Conservation (phyloP, 2,888 invertebrate genomes). For the Tuberolachnus salignus region DNA sequence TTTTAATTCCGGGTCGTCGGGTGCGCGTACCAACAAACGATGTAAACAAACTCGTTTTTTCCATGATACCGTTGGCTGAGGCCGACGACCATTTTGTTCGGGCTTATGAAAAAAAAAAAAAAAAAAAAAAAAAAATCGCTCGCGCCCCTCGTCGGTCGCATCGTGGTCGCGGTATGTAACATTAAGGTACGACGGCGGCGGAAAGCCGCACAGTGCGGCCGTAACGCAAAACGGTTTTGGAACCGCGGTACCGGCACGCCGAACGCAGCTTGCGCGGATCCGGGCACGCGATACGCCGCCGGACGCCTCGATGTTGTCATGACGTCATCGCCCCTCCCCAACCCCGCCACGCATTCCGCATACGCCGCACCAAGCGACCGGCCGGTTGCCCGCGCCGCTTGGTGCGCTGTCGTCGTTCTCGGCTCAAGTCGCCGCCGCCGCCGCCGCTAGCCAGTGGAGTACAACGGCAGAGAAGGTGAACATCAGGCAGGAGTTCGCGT, state of each 20-base stretch:
- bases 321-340: neutral
- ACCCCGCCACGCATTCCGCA: neutral
- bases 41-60: constrained; percentile 53
- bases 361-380: neutral
- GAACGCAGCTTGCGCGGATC: neutral
- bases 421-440: neutral
- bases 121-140: constrained; percentile 24
- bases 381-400: neutral
- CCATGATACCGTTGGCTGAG: constrained; percentile 25
- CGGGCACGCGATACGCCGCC: no score
- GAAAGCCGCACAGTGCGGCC: neutral
- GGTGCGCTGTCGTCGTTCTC: constrained; percentile 34
- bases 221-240: neutral
- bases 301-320: neutral
- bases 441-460: constrained; percentile 56
- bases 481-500: constrained; percentile 55
- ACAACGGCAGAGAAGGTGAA: constrained; percentile 56
- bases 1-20: neutral
- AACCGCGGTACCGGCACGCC: no score
- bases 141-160: constrained; percentile 30
- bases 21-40: no score
- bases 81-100: constrained; percentile 51
- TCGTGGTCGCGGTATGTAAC: neutral
- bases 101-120: no score
- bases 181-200: constrained; percentile 1